Conservation (phyloP, 2,113 vertebrate genomes). For the Sphaerodactylus townsendi region DNA sequence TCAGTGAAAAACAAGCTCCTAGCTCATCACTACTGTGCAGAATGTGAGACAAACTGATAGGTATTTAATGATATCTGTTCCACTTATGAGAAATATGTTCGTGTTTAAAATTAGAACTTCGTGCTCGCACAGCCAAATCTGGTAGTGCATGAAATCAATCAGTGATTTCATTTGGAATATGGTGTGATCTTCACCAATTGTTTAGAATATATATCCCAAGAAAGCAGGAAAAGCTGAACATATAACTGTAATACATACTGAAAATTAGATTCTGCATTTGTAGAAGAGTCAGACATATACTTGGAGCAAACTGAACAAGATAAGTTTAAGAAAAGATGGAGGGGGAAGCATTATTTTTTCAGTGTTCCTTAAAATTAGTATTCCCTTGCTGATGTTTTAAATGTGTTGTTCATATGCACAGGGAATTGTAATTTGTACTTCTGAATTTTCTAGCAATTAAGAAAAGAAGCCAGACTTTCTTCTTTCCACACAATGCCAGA, state of each 20-base stretch:
- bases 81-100: neutral
- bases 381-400: conserved; percentile 26
- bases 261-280: neutral
- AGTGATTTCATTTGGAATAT: neutral
- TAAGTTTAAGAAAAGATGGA: neutral
- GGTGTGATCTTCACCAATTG: neutral
- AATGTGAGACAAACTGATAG: no score
- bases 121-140: neutral
- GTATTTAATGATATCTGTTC: neutral
- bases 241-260: no score
- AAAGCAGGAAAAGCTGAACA: neutral
- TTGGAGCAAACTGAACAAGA: neutral
- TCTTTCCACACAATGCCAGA: conserved; percentile 54
- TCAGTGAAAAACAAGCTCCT: no score
- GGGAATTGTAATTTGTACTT: neutral
- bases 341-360: neutral
- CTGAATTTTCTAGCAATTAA: conserved; percentile 31
- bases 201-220: neutral
- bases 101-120: neutral
- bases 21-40: no score
- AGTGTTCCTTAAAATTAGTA: conserved; percentile 17
- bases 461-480: conserved; percentile 76
- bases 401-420: conserved; percentile 15
- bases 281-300: neutral
- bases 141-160: neutral